Base-by-base conservation (phyloP, 2,113 vertebrate genomes). In the Bubalus kerabau region DNA sequence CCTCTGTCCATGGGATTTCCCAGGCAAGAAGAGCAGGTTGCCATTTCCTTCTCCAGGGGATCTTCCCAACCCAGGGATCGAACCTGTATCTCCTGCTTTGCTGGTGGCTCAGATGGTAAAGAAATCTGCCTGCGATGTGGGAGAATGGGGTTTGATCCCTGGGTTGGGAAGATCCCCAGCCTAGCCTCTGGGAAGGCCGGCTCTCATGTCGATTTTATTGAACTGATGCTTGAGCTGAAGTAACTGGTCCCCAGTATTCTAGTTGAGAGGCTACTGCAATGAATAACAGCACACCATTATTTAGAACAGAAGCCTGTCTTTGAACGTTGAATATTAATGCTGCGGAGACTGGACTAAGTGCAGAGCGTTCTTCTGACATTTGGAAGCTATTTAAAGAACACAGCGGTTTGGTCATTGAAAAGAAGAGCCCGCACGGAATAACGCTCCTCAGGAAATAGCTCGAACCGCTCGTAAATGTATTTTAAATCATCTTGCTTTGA, bases 231-330 rank as follows among this genome's bases (percentile, higher is more conserved):
- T 24, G 3, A 1, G 40, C 90, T 16, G 4, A 16, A 21, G 16
- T 2, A 32, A 11, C 24, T 7, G 24, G 62, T 28, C 76, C 71
- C 10, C 60, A 14, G 8, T 12, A 1, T 5, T 3, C 40, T 10
- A 2, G 32, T 3, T 12, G 1, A 19, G 1, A 0, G 54, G 60
- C 30, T 9, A 2, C 56, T 1, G 40, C 15, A 4, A 0, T 1
- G 21, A 16, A 0, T 1, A 15, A 15, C 48, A 5, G 9, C 0
- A 6, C 4, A 5, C 56, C 10, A 2, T 10, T 3, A 4, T 7
- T 23, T 13, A 30, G 19, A 14, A 1, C 6, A 21, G n/a, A 67
- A 32, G 36, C 87, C 4, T 2, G 7, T 5, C 62, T 64, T 52
- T 6, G 21, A 30, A 21, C 14, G 16, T 2, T 74, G 59, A 14